Base-by-base conservation (phyloP, 2,113 vertebrate genomes). In the Amia ocellicauda region DNA sequence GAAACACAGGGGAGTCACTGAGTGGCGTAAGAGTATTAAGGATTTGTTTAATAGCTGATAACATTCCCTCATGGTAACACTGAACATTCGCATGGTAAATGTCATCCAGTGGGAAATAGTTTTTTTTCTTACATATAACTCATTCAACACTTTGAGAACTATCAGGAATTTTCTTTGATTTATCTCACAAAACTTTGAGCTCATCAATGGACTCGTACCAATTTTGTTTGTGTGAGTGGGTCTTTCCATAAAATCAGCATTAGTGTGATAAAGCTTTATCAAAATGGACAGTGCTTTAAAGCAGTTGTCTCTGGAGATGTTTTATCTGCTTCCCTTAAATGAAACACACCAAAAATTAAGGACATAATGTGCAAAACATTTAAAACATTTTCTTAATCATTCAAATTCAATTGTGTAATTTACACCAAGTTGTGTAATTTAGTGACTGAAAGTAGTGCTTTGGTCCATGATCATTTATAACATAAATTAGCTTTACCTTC, bases 181-280 rank as follows among this genome's bases (percentile, higher is more conserved):
- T 94, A 95, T 95, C 92, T 82, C 77, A 29, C 81, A 85, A 89
- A 91, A 88, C 87, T 85, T 91, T 90, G 89, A 91, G 88, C 87
- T 91, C 88, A 89, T 89, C 85, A 88, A 88, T 90, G 89, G 86
- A 91, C 88, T 83, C 83, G 85, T 87, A 90, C 89, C 90, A 92
- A 89, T 82, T 83, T 81, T 85, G 82, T 86, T 83, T 87, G 81
- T 87, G 85, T 85, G 78, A 78, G 79, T 83, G 74, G 74, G 78
- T 79, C 85, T 89, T 91, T 90, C 89, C 87, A 89, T 86, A 87
- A 85, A 82, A 72, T 75, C 80, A 54, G 55, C 80, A 86, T 83
- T 77, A 85, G 69, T 77, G 76, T 0, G 85, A 85, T 88, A 90
- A 86, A 83, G 86, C 88, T 85, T 91, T 91, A 90, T 91, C 88